phyloP scores from a whole-genome alignment of 2,113 vertebrate genomes.

The Hylia prasina region DNA sequence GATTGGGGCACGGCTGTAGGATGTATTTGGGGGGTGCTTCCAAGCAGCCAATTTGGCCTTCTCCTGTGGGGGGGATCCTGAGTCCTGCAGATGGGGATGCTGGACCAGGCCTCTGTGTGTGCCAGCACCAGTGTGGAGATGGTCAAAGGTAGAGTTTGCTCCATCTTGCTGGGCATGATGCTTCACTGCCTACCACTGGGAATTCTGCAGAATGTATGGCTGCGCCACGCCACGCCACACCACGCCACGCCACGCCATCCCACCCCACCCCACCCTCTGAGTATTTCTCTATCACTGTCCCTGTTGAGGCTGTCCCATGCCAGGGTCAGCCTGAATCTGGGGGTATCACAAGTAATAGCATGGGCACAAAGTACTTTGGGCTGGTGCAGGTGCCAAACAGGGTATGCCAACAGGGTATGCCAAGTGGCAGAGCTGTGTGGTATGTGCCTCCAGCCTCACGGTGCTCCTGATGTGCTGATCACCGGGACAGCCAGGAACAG shows the following conservation, averaged over 20 bases:
- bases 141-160: not conserved
- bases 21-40: not conserved
- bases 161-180: accelerated
- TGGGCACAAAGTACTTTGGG: not conserved
- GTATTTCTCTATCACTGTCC: not conserved
- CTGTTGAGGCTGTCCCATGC: not conserved
- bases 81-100: not conserved
- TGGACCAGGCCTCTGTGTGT: not conserved
- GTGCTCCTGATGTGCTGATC: not conserved
- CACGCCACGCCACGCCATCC: not conserved
- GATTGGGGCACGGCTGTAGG: not conserved
- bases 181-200: accelerated
- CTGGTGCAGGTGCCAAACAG: not conserved
- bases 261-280: not conserved
- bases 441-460: not conserved
- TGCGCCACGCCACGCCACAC: not conserved
- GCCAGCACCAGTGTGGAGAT: not conserved
- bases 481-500: not conserved
- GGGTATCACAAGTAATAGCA: not conserved
- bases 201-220: not conserved
- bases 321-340: accelerated
- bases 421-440: not conserved
- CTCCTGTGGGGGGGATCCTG: accelerated
- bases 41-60: not conserved
- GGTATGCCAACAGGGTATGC: not conserved